These are phyloP conservation scores for Betta splendens DNA, from an alignment of 2,797 vertebrate genomes.

Conservation along the genomic window DNA sequence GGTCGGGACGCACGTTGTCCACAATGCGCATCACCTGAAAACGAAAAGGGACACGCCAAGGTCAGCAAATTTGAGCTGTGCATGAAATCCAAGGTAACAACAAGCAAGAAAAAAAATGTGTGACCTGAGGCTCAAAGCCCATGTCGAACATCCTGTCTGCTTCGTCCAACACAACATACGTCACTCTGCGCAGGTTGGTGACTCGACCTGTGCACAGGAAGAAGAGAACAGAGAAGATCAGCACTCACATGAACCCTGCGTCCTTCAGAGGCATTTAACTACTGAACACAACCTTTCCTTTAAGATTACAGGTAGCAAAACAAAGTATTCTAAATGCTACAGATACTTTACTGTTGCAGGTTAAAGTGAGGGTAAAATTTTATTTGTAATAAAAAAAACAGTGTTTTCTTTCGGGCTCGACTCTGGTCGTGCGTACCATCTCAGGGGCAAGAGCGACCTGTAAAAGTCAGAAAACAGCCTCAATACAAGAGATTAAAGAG, in stretches of 20 bases:
- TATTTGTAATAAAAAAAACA: constrained; percentile 12
- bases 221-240: constrained; percentile 27
- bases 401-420: constrained; percentile 61
- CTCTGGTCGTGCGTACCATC: constrained; percentile 97
- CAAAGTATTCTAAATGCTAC: constrained; percentile 26
- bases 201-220: constrained; percentile 87
- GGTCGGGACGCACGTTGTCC: constrained; percentile 95
- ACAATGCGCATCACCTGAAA: constrained; percentile 97
- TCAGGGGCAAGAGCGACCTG: constrained; percentile 92
- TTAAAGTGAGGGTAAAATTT: constrained; percentile 56
- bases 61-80: background rate
- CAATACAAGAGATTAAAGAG: constrained; percentile 98
- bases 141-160: constrained; percentile 99
- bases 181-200: constrained; percentile 94
- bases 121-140: constrained; percentile 98
- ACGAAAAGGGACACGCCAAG: background rate
- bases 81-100: background rate
- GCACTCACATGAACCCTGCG: constrained; percentile 42
- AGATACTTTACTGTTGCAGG: constrained; percentile 17
- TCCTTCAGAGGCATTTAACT: constrained; percentile 51
- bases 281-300: constrained; percentile 14
- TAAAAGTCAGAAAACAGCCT: constrained; percentile 97
- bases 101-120: background rate
- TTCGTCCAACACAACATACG: constrained; percentile 97
- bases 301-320: constrained; percentile 32